Conservation (phyloP, 37 sponge, comb jelly and placozoan genomes). For the Eunapius fragilis region DNA sequence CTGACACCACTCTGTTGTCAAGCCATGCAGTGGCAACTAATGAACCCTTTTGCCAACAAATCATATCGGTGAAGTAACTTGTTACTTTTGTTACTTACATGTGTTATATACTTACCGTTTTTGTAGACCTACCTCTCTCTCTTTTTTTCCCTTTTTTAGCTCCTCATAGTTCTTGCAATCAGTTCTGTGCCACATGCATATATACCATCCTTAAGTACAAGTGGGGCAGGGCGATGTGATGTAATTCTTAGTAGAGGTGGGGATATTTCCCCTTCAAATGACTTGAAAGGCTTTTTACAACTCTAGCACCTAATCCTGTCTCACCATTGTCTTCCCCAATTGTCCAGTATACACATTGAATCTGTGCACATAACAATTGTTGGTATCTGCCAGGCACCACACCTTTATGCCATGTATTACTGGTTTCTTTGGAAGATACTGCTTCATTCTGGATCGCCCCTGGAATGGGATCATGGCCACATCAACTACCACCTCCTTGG, state of each 20-base stretch:
- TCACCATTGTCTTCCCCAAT: not conserved
- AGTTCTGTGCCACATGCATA: conserved; percentile 13
- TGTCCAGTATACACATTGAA: conserved; percentile 4
- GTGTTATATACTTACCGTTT: no score
- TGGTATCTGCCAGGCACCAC: not conserved
- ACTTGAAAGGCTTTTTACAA: not conserved
- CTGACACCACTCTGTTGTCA: no score
- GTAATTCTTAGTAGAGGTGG: conserved; percentile 27
- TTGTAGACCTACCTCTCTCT: no score
- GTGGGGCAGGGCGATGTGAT: not conserved
- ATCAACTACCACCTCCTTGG: conserved; percentile 14
- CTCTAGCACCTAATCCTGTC: not conserved
- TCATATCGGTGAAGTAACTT: no score
- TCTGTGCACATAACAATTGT: not conserved
- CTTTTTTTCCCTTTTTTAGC: not conserved
- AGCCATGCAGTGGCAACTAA: no score
- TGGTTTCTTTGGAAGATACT: no score
- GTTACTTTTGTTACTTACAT: no score
- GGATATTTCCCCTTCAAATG: no score
- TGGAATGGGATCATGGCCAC: conserved; percentile 36
- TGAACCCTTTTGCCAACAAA: no score
- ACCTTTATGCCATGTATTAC: not conserved
- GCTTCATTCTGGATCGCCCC: conserved; percentile 23
- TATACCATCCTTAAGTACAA: not conserved
- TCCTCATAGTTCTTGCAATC: conserved; percentile 9